phyloP scores from a whole-genome alignment of 2,797 vertebrate genomes.

The Peromyscus aztecus region DNA sequence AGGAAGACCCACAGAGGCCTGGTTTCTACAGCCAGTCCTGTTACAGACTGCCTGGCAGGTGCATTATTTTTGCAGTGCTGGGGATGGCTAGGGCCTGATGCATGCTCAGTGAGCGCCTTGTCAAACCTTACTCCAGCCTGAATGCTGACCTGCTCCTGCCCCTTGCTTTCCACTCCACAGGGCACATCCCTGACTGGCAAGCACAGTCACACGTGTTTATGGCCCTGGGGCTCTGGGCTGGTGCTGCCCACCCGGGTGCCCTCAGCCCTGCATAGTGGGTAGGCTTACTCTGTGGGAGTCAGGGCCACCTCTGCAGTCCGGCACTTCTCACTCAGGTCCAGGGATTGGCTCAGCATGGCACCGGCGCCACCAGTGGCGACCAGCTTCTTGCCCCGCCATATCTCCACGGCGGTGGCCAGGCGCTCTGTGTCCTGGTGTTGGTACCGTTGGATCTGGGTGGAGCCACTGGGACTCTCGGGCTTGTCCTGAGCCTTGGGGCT shows the following conservation, averaged over 20 bases:
- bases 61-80: not conserved
- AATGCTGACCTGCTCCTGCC: not conserved
- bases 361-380: conserved; percentile 75
- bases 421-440: conserved; percentile 87
- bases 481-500: conserved; percentile 80
- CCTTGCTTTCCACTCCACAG: not conserved
- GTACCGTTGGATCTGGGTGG: conserved; percentile 90
- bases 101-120: not conserved
- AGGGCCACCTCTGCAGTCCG: conserved; percentile 51
- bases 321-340: conserved; percentile 83
- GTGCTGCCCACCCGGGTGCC: not conserved
- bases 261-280: too few species aligned
- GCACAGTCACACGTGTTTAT: not conserved
- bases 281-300: conserved; percentile 82
- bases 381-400: conserved; percentile 91
- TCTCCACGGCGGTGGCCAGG: conserved; percentile 92
- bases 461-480: conserved; percentile 80
- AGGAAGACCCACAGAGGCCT: not conserved
- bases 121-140: not conserved
- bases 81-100: not conserved
- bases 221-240: not conserved
- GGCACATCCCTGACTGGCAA: not conserved
- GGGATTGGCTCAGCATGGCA: conserved; percentile 87
- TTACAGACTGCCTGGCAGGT: not conserved
- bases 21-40: not conserved